Percentiles rank a stretch among this genome's conserved stretches.
Evolutionary conservation across 1,140 invertebrate species (phyloP).

Genomic region (Himalopsyche phryganea): DNA sequence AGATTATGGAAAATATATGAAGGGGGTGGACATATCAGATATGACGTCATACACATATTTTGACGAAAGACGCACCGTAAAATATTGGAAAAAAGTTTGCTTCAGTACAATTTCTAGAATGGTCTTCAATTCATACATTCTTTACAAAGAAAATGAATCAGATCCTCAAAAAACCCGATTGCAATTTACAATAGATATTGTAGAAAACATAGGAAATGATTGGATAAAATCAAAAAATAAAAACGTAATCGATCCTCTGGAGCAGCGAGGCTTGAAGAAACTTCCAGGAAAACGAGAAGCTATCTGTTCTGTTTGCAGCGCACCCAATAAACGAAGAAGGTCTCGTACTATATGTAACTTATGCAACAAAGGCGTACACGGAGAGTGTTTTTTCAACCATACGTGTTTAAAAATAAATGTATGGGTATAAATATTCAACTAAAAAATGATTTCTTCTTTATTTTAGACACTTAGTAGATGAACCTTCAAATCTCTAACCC

Average conservation of each 20-base stretch:
- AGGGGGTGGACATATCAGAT: constrained; percentile 2
- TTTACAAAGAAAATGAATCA: constrained; percentile 12
- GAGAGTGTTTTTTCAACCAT: no score
- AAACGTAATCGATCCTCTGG: background rate
- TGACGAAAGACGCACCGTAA: background rate
- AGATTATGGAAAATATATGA: no score
- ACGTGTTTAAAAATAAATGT: no score
- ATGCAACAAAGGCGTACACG: no score
- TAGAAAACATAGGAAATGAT: constrained; percentile 3
- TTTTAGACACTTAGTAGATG: no score
- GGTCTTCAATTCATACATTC: no score
- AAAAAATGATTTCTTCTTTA: no score
- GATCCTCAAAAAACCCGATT: background rate
- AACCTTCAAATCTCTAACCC: no score
- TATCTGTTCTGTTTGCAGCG: constrained; percentile 9
- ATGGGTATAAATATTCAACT: no score
- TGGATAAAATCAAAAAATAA: constrained; percentile 1
- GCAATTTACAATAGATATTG: constrained; percentile 1
- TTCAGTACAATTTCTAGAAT: constrained; percentile 9
- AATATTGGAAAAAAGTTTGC: constrained; percentile 14
- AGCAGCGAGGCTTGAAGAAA: background rate
- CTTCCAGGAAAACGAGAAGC: constrained; percentile 5
- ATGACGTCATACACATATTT: background rate
- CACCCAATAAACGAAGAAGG: constrained; percentile 4
- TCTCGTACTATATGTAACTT: constrained; percentile 7